These are phyloP conservation scores for Saccostrea cuccullata DNA, from an alignment of 1,140 invertebrate species.

Conservation along the genomic window DNA sequence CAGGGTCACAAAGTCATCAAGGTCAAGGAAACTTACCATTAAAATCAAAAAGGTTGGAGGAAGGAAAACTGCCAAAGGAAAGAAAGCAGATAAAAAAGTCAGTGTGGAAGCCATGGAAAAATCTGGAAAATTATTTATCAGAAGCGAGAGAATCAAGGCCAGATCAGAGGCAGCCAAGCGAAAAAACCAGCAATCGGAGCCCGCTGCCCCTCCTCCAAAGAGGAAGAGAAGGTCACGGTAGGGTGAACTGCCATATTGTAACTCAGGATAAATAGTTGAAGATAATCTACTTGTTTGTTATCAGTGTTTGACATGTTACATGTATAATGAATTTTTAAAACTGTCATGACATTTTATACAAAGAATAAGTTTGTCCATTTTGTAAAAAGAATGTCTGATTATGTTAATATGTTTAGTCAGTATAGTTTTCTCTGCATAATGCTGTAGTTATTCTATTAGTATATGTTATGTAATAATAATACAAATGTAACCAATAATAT, in stretches of 20 bases:
- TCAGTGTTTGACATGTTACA: slow-evolving; percentile 1
- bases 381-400: not conserved
- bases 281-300: not conserved
- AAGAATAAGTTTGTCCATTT: not conserved
- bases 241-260: no score
- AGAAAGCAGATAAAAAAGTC: slow-evolving; percentile 15
- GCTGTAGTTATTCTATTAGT: not conserved
- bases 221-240: slow-evolving; percentile 7
- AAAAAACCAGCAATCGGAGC: not conserved
- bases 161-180: slow-evolving; percentile 1
- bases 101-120: slow-evolving; percentile 5
- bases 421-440: not conserved
- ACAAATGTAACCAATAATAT: no score
- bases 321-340: not conserved
- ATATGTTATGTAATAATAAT: not conserved
- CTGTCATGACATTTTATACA: not conserved
- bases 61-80: slow-evolving; percentile 8
- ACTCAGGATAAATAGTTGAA: slow-evolving; percentile 3
- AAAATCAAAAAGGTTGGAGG: slow-evolving; percentile 7
- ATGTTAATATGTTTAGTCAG: not conserved
- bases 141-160: slow-evolving; percentile 8
- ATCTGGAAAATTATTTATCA: slow-evolving; percentile 12
- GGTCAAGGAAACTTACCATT: slow-evolving; percentile 6
- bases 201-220: not conserved
- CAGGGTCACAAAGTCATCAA: slow-evolving; percentile 16